Conservation (phyloP, 1,140 invertebrate genomes). For the Neotoxoptera formosana region DNA sequence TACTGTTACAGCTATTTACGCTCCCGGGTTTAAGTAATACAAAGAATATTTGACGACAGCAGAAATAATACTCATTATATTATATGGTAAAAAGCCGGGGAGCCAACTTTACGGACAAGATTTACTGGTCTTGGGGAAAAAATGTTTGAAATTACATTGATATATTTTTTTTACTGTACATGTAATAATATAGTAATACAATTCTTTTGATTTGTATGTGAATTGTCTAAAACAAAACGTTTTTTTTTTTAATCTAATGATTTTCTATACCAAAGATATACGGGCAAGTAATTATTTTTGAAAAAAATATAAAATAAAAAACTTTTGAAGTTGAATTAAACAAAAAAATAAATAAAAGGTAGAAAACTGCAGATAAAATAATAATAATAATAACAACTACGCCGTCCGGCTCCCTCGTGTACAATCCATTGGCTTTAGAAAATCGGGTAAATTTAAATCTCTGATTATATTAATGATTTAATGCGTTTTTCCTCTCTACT, state of each 20-base stretch:
- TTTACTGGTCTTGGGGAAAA: background rate
- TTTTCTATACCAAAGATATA: background rate
- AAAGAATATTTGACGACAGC: background rate
- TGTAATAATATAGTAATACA: background rate
- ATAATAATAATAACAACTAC: background rate
- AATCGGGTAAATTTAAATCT: conserved; percentile 43
- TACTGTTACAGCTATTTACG: no score
- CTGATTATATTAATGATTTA: conserved; percentile 50
- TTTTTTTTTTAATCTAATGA: background rate
- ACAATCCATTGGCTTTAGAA: conserved; percentile 4
- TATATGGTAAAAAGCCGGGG: background rate
- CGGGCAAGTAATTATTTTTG: conserved; percentile 3
- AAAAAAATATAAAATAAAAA: background rate
- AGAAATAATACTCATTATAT: background rate
- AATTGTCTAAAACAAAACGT: background rate
- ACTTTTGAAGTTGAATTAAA: background rate
- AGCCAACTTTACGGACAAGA: background rate
- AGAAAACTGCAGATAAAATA: background rate
- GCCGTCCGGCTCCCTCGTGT: background rate
- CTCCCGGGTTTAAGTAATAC: background rate
- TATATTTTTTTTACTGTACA: background rate
- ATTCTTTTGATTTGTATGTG: background rate
- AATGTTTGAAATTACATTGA: background rate
- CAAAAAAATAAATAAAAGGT: background rate
- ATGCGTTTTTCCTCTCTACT: conserved; percentile 15